Base-by-base conservation (phyloP, 2,888 invertebrate genomes). In the Noctua comes region DNA sequence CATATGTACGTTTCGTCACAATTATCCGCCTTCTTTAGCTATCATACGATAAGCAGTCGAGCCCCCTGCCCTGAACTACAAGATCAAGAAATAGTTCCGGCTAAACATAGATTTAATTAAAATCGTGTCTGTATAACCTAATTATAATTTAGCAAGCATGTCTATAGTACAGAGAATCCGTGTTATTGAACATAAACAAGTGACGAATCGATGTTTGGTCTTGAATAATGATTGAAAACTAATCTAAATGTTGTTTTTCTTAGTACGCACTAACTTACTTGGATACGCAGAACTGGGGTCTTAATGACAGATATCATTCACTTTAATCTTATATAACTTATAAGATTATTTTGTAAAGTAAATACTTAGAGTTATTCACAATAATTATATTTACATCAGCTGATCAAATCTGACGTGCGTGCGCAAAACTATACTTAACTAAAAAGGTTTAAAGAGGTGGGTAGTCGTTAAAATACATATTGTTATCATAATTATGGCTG, bases 11-110 rank as follows among this genome's bases (percentile, higher is more conserved):
- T 90, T 86, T 91, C 91, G 92, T 93, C 91, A 93, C 87, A 78
- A 84, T 75, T 77, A 81, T 77, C 71, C 64, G 59, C 68, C 59
- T 27, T 48, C 75, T 76, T 68, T 48, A 76, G 62, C 54, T 66
- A 69, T 69, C 21, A 57, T n/a, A 83, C 84, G 86, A 64, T 80
- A 86, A 80, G 74, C 82, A 85, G 95, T 90, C 95, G 93, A 95
- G 95, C 96, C 96, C 92, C 95, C 92, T 83, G 86, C 92, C 95
- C 92, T 84, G 86, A 88, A 86, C 90, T 82, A 78, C 62, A 77
- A 84, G 57, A 77, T 75, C 83, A 54, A 24, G 65, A 68, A 62
- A 54, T 40, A 77, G 68, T 73, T 85, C 87, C 85, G 73, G 80
- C 73, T 86, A 70, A 64, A 75, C 66, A 86, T 72, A 82, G 73